phyloP scores from a whole-genome alignment of 2,888 invertebrate genomes.

The Cosmia trapezina region DNA sequence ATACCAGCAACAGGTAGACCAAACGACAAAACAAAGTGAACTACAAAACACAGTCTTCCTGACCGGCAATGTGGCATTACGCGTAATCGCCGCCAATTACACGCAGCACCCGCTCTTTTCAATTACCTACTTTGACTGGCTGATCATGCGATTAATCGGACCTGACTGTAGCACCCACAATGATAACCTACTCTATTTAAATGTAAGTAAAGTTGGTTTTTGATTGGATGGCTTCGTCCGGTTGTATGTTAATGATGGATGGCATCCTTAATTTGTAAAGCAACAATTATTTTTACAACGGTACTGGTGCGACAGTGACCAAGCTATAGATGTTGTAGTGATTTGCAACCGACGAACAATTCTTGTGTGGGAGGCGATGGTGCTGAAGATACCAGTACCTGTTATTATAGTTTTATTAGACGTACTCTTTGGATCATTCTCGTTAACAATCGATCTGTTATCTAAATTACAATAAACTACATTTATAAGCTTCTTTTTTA shows the following conservation, averaged over 20 bases:
- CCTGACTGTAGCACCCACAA: neutral
- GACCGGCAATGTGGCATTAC: constrained; percentile 39
- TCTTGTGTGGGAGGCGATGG: constrained; percentile 23
- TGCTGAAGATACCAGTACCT: constrained; percentile 12
- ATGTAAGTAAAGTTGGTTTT: constrained; percentile 23
- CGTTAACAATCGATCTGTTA: constrained; percentile 41
- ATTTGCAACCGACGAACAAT: constrained; percentile 1
- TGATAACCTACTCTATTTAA: constrained; percentile 8
- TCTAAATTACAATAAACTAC: constrained; percentile 36
- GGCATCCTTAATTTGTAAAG: constrained; percentile 65
- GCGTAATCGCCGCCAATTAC: constrained; percentile 58
- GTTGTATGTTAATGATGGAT: constrained; percentile 59
- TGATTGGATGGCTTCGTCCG: neutral
- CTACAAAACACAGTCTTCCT: constrained; percentile 53
- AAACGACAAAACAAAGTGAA: constrained; percentile 15
- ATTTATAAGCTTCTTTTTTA: constrained; percentile 19
- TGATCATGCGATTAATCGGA: constrained; percentile 60
- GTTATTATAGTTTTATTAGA: constrained; percentile 28
- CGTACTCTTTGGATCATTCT: constrained; percentile 21
- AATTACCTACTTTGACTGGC: constrained; percentile 53
- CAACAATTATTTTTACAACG: constrained; percentile 65
- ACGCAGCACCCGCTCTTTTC: constrained; percentile 52
- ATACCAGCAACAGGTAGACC: constrained; percentile 12
- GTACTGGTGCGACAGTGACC: constrained; percentile 44
- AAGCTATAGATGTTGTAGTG: constrained; percentile 6